Evolutionary conservation across 2,888 invertebrate species (phyloP).

Genomic region (Lottia scabra): DNA sequence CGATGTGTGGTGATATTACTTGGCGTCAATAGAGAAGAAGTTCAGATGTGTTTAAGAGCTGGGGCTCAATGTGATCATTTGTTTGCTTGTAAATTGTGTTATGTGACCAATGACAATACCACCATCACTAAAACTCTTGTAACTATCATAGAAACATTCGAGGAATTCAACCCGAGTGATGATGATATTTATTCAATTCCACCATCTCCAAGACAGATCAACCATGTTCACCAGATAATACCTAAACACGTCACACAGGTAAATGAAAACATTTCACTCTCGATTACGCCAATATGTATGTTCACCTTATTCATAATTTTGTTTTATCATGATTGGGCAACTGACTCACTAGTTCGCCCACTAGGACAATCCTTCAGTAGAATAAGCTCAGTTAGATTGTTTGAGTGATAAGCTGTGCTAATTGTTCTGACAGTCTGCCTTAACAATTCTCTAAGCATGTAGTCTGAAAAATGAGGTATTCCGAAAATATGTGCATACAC

Average conservation of each 20-base stretch:
- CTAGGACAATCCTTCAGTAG: too few species aligned
- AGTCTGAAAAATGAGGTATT: too few species aligned
- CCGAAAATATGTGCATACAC: too few species aligned
- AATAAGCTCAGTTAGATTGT: too few species aligned
- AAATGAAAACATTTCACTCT: neutral
- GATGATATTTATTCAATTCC: conserved; percentile 2
- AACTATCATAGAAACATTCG: neutral
- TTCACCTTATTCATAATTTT: too few species aligned
- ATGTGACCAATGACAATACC: neutral
- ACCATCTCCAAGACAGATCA: neutral
- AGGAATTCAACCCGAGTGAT: neutral
- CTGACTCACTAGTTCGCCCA: too few species aligned
- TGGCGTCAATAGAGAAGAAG: neutral
- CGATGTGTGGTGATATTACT: neutral
- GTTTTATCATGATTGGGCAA: too few species aligned
- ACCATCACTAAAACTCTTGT: neutral
- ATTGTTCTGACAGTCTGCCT: too few species aligned
- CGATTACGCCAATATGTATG: too few species aligned
- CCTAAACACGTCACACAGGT: neutral
- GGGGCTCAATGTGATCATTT: neutral
- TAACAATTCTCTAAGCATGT: too few species aligned
- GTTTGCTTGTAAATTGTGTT: neutral
- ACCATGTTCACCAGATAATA: neutral
- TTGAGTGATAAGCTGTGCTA: too few species aligned
- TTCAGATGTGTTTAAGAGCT: neutral